phyloP scores from a whole-genome alignment of 2,888 invertebrate genomes.

The Drosophila melanosoma region DNA sequence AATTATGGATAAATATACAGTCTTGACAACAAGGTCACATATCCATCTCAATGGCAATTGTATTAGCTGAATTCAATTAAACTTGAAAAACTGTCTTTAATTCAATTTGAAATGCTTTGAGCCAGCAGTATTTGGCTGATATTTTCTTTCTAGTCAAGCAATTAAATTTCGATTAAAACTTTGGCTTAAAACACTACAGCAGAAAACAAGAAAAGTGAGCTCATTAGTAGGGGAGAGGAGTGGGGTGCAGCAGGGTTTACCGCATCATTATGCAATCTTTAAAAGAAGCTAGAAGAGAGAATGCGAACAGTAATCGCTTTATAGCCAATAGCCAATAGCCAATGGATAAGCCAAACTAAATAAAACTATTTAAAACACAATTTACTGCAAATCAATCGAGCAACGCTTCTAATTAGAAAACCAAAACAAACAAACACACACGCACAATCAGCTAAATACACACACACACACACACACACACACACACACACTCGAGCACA shows the following conservation, averaged over 20 bases:
- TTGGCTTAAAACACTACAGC: conserved; percentile 42
- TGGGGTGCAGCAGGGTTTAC: conserved; percentile 20
- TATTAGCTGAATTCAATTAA: not conserved
- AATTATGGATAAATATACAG: conserved; percentile 40
- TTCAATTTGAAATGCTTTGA: not conserved
- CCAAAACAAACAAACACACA: conserved; percentile 22
- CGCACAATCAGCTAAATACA: not conserved
- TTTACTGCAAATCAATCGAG: conserved; percentile 75
- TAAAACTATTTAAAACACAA: conserved; percentile 78
- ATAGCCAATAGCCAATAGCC: conserved; percentile 56
- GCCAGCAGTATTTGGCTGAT: conserved; percentile 18
- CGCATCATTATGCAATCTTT: conserved; percentile 69
- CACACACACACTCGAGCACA: conserved; percentile 43
- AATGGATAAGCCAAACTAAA: conserved; percentile 55
- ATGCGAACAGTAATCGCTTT: conserved; percentile 43
- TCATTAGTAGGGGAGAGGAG: conserved; percentile 55
- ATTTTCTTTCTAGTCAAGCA: conserved; percentile 52
- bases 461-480: conserved; percentile 9
- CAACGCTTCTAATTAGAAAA: conserved; percentile 70
- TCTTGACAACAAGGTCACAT: conserved; percentile 21
- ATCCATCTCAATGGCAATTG: conserved; percentile 20
- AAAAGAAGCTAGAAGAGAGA: conserved; percentile 24
- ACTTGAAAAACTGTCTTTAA: not conserved
- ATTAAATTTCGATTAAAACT: conserved; percentile 75
- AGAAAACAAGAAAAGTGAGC: conserved; percentile 38